Evolutionary conservation across 2,113 vertebrate genomes (phyloP), one percentile per base, ranked within the genome.

Genomic region (Sigmodon hispidus): DNA sequence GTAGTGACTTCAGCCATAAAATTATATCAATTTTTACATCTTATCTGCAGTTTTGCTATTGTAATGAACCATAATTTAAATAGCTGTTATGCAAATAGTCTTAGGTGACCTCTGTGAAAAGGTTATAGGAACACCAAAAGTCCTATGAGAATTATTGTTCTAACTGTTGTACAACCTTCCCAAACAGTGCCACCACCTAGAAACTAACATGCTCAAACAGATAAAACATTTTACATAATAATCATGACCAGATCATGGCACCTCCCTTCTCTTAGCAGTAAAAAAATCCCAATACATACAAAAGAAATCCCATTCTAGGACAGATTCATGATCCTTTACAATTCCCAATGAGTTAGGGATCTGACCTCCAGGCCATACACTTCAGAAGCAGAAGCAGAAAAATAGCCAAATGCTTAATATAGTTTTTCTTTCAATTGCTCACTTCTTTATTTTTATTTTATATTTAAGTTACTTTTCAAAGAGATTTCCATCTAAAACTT

Each of bases 391-490:
- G 55, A 43, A n/a, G 72, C 9, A 31, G 22, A 34, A 70, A 72
- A 36, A 1, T 4, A 16, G 43, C 65, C 21, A 1, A 7, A 87
- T 17, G 1, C 55, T 84, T 69, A 34, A 72, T 52, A 61, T n/a
- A 69, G 16, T 70, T 40, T 79, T 3, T 73, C 86, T 77, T 70
- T 87, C 34, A 45, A 13, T 1, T 50, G 63, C 36, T 87, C 4
- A 63, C 29, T 57, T 76, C 13, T 5, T 1, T 87, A 59, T 63
- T 72, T 92, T 70, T n/a, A 26, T 50, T 91, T 89, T 79, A 45
- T 24, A 52, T 59, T 45, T 83, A n/a, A 91, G 40, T 45, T 43
- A 90, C 63, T 96, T 65, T 86, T 55, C 59, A 63, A 87, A 94
- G 26, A 7, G 0, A 12, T 15, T 36, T 83, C 7, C 63, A n/a